These are phyloP conservation scores for Pelosia muscerda DNA, from an alignment of 2,888 invertebrate genomes.

Conservation along the genomic window DNA sequence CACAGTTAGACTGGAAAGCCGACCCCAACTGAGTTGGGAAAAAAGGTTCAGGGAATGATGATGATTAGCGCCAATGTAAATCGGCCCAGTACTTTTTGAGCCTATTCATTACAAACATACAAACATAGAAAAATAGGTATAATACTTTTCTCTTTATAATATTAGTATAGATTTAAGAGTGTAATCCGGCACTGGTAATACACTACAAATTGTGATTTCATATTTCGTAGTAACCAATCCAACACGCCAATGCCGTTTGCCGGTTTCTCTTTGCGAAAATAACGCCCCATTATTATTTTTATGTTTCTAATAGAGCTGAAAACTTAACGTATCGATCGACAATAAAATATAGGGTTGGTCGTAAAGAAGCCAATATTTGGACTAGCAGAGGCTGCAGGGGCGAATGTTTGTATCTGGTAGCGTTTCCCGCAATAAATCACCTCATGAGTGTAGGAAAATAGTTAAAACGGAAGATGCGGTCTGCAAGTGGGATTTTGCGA, in stretches of 20 bases:
- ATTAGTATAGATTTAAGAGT: neutral
- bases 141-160: neutral
- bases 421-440: slow-evolving; percentile 77
- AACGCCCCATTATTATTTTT: slow-evolving; percentile 40
- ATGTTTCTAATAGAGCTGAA: slow-evolving; percentile 58
- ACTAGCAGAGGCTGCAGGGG: slow-evolving; percentile 63
- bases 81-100: too few species aligned
- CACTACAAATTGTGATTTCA: slow-evolving; percentile 19
- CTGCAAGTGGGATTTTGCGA: slow-evolving; percentile 67
- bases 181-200: slow-evolving; percentile 2
- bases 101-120: too few species aligned
- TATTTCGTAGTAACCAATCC: slow-evolving; percentile 46
- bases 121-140: too few species aligned
- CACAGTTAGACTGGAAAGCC: too few species aligned
- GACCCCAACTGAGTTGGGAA: too few species aligned
- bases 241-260: slow-evolving; percentile 37
- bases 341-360: slow-evolving; percentile 76
- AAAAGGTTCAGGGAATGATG: too few species aligned
- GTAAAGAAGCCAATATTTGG: slow-evolving; percentile 75
- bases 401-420: slow-evolving; percentile 70
- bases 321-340: slow-evolving; percentile 69
- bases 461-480: slow-evolving; percentile 68
- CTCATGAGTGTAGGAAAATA: slow-evolving; percentile 70
- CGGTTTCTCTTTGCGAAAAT: slow-evolving; percentile 40
- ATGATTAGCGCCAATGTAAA: too few species aligned